Percentiles rank a stretch among this genome's conserved stretches.
Conservation (phyloP, 2,113 vertebrate species). For the Pyrgilauda ruficollis region DNA sequence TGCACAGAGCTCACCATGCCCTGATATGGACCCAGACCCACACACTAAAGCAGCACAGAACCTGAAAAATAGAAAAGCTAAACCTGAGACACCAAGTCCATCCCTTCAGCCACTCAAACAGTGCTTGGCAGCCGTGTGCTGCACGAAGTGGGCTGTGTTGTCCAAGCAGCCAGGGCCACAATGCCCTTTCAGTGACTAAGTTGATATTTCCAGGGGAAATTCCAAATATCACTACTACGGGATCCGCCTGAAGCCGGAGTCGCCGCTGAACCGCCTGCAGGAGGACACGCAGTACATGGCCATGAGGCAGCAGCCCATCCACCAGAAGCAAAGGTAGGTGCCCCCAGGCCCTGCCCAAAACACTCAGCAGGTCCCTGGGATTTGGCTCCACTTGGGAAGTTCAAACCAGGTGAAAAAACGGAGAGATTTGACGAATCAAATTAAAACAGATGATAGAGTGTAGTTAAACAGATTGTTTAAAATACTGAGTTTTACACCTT, state of each 20-base stretch:
- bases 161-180: neutral
- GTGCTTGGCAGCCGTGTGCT: neutral
- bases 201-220: conserved; percentile 82
- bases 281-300: conserved; percentile 97
- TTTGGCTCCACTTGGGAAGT: neutral
- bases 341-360: neutral
- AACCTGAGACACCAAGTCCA: neutral
- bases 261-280: conserved; percentile 91
- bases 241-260: conserved; percentile 96
- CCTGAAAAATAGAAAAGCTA: neutral
- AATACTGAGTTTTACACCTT: too few species aligned
- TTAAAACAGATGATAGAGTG: too few species aligned
- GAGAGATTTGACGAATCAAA: too few species aligned
- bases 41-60: neutral
- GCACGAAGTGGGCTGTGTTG: neutral
- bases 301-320: conserved; percentile 94
- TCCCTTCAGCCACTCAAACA: neutral
- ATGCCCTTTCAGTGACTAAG: neutral
- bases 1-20: neutral
- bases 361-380: neutral
- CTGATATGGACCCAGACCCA: neutral
- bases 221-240: conserved; percentile 99
- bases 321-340: conserved; percentile 94
- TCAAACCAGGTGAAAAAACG: neutral
- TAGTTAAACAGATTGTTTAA: too few species aligned